Evolutionary conservation across 2,113 vertebrate genomes (phyloP), one percentile per base, ranked within the genome.

Genomic region (Garra rufa): DNA sequence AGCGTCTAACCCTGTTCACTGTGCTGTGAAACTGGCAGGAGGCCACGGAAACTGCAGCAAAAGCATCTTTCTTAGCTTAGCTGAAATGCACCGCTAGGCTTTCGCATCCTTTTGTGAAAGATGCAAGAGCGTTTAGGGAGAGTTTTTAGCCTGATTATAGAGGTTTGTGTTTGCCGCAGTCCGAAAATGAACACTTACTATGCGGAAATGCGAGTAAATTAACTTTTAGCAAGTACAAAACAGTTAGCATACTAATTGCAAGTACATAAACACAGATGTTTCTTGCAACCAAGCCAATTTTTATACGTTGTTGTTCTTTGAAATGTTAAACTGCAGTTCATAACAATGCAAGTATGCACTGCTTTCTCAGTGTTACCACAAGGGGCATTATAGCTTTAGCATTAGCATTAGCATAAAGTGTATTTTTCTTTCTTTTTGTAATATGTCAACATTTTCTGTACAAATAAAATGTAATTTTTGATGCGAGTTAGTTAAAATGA

Each of bases 1-100:
- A 63, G 44, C 63, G 24, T 83, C 75, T 21, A 80, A 50, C 24
- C 50, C 76, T 61, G 28, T 84, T 84, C 74, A 59, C 52, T 65
- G 76, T 50, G 43, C 41, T 63, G 67, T 61, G 61, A 55, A 65
- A 61, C 74, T 44, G 69, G 69, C 76, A 83, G 76, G 75, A 76
- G 69, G 46, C 9, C 48, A 69, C 17, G 41, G 52, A 70, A 81
- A 59, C 75, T 85, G 46, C 74, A 76, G 59, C 26, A 38, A 19
- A 86, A 65, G 79, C 61, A 82, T 61, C n/a, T 43, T 50, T 80
- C n/a, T 76, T 59, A 24, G 52, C 63, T 57, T n/a, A 38, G 21
- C n/a, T 48, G 38, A 69, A 75, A 75, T 52, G 28, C 46, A 55
- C 21, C n/a, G 15, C 14, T 59, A 43, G 28, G 41, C 28, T 9